Evolutionary conservation across 2,888 invertebrate genomes (phyloP), one percentile per base, ranked within the genome.

Genomic region (Onchidella celtica): DNA sequence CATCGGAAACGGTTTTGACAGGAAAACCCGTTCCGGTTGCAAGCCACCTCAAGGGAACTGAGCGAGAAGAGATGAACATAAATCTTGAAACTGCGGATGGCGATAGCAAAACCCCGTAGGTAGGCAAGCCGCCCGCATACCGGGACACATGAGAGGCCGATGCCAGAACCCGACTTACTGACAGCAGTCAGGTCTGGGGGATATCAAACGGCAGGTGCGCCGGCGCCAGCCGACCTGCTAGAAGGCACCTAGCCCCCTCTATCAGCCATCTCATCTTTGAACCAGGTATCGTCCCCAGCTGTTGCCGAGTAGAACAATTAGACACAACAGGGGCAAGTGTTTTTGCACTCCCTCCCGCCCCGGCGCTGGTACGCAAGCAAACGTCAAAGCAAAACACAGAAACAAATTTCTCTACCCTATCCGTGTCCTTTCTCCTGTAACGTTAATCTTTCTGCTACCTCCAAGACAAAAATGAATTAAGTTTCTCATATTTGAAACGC

Each of bases 151-250:
- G 68, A 24, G 34, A 40, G 32, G 77, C 24, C 57, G 34, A 40
- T 68, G 66, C 65, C 68, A 68, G 47, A 57, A 66, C 34, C 21
- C 34, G 40, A 77, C 55, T n/a, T 36, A 34, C 55, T 77, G 77
- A 68, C 77, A 77, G 77, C 40, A 34, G 14, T 36, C 36, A 32
- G 55, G 57, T 77, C 77, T 77, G 77, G 77, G 36, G 24, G 66
- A 77, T 57, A 68, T 77, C 77, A 77, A 2, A 21, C n/a, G 55
- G 29, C 77, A 77, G 77, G 77, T 77, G 77, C 32, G 47, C 55
- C 36, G 77, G 77, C 77, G 77, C 77, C 77, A 77, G 68, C 21
- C 32, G 77, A 66, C 68, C 77, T 77, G 66, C 55, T 3, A 77
- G 36, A 32, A n/a, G 14, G 27, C 68, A 57, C 68, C 77, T 77